phyloP scores from a whole-genome alignment of 1,140 invertebrate genomes.

The Drosophila ohnishii region DNA sequence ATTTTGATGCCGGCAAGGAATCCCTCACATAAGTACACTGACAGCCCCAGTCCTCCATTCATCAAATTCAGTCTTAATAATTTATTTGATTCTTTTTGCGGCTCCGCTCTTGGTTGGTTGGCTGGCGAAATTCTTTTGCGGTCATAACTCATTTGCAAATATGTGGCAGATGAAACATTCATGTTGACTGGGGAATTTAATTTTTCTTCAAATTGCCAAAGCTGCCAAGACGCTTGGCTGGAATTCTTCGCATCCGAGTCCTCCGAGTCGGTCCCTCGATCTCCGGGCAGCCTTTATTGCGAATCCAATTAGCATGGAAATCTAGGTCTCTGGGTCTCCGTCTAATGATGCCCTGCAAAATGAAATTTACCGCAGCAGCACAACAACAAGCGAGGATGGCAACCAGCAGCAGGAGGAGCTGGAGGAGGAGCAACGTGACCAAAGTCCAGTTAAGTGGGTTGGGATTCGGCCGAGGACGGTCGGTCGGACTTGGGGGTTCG shows the following conservation, averaged over 20 bases:
- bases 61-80: slow-evolving; percentile 41
- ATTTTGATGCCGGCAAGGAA: not conserved
- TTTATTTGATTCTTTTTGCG: slow-evolving; percentile 31
- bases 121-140: slow-evolving; percentile 39
- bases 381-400: slow-evolving; percentile 19
- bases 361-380: slow-evolving; percentile 62
- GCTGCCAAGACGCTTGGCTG: slow-evolving; percentile 13
- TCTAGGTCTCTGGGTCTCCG: slow-evolving; percentile 59
- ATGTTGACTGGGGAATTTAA: slow-evolving; percentile 48
- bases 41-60: slow-evolving; percentile 22
- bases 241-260: slow-evolving; percentile 23
- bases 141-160: slow-evolving; percentile 53
- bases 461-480: slow-evolving; percentile 2
- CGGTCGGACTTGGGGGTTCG: not conserved
- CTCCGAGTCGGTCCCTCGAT: slow-evolving; percentile 33
- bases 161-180: slow-evolving; percentile 45
- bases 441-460: slow-evolving; percentile 47
- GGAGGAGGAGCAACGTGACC: slow-evolving; percentile 40
- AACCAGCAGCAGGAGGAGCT: slow-evolving; percentile 19
- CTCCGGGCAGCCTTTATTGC: slow-evolving; percentile 50
- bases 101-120: slow-evolving; percentile 2
- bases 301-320: slow-evolving; percentile 77
- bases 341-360: slow-evolving; percentile 66
- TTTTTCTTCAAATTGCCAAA: slow-evolving; percentile 41
- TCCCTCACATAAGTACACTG: slow-evolving; percentile 15